These are phyloP conservation scores for Azorinus chamasolen DNA, from an alignment of 2,888 invertebrate genomes.

Conservation along the genomic window DNA sequence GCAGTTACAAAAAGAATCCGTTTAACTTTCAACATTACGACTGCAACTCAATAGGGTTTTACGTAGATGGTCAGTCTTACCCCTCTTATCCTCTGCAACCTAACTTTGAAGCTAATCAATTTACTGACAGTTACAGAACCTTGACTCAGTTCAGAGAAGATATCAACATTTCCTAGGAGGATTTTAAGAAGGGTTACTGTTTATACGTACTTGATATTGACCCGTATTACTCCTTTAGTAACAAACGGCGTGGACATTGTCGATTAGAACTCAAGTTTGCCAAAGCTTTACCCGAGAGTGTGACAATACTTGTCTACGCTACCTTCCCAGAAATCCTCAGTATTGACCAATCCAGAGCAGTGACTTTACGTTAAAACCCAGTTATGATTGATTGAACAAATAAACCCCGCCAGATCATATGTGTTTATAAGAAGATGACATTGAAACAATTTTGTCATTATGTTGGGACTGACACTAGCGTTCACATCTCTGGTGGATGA, in stretches of 20 bases:
- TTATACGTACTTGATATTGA: constrained; percentile 33
- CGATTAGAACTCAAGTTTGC: constrained; percentile 45
- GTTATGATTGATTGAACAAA: background rate
- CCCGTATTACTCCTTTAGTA: constrained; percentile 31
- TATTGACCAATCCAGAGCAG: constrained; percentile 11
- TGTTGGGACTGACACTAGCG: background rate
- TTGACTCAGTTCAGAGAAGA: constrained; percentile 30
- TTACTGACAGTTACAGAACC: constrained; percentile 45
- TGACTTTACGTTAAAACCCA: too few species aligned
- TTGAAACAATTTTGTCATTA: constrained; percentile 15
- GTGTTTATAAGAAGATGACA: background rate
- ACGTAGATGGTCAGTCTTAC: constrained; percentile 48
- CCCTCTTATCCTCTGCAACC: constrained; percentile 41
- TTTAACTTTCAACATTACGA: too few species aligned
- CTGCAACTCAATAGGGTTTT: constrained; percentile 30
- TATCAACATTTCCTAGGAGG: constrained; percentile 25
- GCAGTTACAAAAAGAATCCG: constrained; percentile 39
- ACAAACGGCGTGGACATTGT: constrained; percentile 42
- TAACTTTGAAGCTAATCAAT: constrained; percentile 30
- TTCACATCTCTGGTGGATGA: background rate
- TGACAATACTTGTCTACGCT: constrained; percentile 49
- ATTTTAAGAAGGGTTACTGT: constrained; percentile 42
- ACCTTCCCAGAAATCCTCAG: constrained; percentile 41
- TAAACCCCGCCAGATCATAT: too few species aligned
- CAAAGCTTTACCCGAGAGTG: constrained; percentile 39